Conservation (phyloP, 2,113 vertebrate species). For the Boulengeromyrus knoepffleri region DNA sequence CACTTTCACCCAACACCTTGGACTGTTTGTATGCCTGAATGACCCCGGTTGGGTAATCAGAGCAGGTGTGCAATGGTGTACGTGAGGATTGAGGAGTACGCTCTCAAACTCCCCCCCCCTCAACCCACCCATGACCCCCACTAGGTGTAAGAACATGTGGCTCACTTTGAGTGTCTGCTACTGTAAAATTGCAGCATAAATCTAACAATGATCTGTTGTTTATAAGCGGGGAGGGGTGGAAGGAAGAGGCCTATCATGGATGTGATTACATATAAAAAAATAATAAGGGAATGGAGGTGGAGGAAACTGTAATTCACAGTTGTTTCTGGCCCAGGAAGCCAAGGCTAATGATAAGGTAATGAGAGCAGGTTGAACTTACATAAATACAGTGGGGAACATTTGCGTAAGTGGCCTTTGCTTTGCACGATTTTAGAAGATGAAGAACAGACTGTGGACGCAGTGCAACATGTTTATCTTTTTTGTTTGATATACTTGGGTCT, state of each 20-base stretch:
- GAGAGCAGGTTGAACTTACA: not conserved
- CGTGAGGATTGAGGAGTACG: conserved; percentile 18
- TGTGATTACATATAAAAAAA: not conserved
- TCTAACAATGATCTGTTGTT: conserved; percentile 15
- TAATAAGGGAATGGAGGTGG: not conserved
- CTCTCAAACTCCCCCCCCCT: not conserved
- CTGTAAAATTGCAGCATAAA: not conserved
- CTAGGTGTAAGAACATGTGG: not conserved
- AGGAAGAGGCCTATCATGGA: conserved; percentile 10
- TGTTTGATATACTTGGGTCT: not conserved
- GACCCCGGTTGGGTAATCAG: not conserved
- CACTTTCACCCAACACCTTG: not conserved
- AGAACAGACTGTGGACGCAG: not conserved
- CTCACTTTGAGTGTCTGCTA: not conserved
- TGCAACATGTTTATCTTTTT: not conserved
- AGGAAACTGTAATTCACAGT: conserved; percentile 16
- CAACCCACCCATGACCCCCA: not conserved
- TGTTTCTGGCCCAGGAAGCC: conserved; percentile 1
- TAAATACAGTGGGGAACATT: not conserved
- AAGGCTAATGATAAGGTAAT: conserved; percentile 2
- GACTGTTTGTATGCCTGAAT: not conserved
- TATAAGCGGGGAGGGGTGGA: not conserved
- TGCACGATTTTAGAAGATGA: not conserved
- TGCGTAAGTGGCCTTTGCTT: not conserved
- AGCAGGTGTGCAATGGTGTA: conserved; percentile 19